Conservation (phyloP, 2,113 vertebrate species). For the Cephalopterus ornatus region DNA sequence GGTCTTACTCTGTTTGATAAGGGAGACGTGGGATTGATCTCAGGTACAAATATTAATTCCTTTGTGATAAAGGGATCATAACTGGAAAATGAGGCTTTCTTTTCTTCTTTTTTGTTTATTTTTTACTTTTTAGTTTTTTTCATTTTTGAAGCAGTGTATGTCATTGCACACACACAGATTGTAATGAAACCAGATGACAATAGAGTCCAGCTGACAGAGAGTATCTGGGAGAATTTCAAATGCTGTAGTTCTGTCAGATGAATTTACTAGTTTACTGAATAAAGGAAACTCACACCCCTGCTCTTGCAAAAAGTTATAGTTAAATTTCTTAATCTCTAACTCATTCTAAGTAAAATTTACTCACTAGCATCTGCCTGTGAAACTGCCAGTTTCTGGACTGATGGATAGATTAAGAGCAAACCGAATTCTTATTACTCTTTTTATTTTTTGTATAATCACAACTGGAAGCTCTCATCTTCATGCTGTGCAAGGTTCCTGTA, state of each 20-base stretch:
- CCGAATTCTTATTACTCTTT: background rate
- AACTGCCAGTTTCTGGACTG: background rate
- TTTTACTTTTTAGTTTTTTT: background rate
- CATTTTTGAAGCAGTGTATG: background rate
- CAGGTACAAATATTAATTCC: background rate
- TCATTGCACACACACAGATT: background rate
- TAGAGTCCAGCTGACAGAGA: background rate
- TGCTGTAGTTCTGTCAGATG: background rate
- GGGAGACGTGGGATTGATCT: background rate
- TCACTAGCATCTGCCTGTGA: background rate
- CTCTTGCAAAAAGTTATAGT: background rate
- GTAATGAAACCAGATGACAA: background rate
- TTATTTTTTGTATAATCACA: background rate
- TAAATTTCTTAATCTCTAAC: background rate
- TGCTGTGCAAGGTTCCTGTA: background rate
- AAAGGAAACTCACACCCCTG: background rate
- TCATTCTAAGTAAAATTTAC: background rate
- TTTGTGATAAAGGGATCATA: background rate
- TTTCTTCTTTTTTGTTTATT: background rate
- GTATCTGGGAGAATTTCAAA: background rate
- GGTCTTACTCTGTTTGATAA: background rate
- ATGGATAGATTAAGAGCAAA: background rate
- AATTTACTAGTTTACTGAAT: background rate
- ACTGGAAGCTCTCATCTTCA: background rate
- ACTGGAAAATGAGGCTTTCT: accelerated